Evolutionary conservation across 2,113 vertebrate genomes (phyloP), one percentile per base, ranked within the genome.

Genomic region (Lamprologus speciosus): DNA sequence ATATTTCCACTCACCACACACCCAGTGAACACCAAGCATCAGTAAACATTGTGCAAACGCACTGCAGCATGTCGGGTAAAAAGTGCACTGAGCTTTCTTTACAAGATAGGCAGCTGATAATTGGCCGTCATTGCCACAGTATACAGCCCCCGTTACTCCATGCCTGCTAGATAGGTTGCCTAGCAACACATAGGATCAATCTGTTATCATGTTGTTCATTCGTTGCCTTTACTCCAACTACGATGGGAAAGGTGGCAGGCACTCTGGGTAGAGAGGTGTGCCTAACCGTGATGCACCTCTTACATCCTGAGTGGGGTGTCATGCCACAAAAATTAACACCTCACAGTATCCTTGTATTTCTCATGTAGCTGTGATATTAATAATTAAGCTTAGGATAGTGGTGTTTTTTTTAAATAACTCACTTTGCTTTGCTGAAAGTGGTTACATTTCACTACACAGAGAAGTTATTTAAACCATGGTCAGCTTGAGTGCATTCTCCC

Each of bases 111-210:
- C 54, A 60, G 75, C 63, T 54, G 83, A 88, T 95, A 93, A 94
- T 92, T 95, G 92, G 75, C 82, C 13, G n/a, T 89, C 87, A 93
- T 45, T 92, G 92, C 93, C 90, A 90, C 85, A 89, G 90, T 70
- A 89, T 85, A 87, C 88, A 86, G 55, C 80, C 82, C 45, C 28
- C 8, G 4, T 21, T 87, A 88, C 81, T 81, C 81, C n/a, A 28
- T 88, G 87, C 78, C 86, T 93, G 87, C 79, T 85, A 88, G 90
- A 96, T 94, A 93, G 93, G 94, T 96, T 95, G 94, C 96, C 82
- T 92, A 94, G 96, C 95, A 96, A 96, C 95, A 55, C 88, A 88
- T 93, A 73, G 89, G 84, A 87, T 87, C 91, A 93, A 40, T 89
- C 86, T 95, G 94, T 95, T 94, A 91, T 95, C 91, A 92, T 94